Evolutionary conservation across 2,113 vertebrate genomes (phyloP).

Genomic region (Dipodomys merriami): DNA sequence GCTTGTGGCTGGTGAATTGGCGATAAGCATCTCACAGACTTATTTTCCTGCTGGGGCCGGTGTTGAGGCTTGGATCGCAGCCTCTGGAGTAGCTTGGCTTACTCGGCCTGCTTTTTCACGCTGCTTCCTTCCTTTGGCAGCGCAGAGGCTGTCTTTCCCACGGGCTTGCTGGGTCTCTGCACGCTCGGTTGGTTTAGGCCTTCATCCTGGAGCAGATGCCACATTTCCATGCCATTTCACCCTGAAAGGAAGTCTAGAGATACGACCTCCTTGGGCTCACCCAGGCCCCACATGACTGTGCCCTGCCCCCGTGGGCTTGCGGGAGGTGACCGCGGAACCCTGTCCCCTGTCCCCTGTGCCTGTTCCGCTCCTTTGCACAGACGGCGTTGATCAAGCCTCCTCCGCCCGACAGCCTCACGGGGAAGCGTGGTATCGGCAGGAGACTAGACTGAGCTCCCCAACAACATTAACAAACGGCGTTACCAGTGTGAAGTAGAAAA

Average conservation of each 20-base stretch:
- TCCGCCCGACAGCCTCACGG: neutral
- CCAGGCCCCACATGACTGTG: accelerated
- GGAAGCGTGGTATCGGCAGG: neutral
- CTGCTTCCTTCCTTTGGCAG: neutral
- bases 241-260: neutral
- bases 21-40: too few relatives aligned
- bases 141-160: neutral
- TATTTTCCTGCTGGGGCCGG: too few relatives aligned
- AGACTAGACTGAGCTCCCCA: neutral
- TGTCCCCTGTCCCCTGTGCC: neutral
- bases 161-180: neutral
- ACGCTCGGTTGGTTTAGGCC: neutral
- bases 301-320: neutral
- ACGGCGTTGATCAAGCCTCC: neutral
- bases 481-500: neutral
- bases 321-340: neutral
- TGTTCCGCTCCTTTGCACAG: neutral
- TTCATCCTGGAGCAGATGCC: neutral
- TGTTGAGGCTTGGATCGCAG: too few relatives aligned
- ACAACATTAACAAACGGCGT: neutral
- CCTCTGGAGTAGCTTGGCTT: too few relatives aligned
- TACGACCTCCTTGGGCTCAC: accelerated
- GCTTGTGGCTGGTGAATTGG: too few relatives aligned
- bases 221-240: too few relatives aligned
- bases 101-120: too few relatives aligned